A percentile compares a stretch with the other conserved stretches of the same genome.
Conservation (phyloP, 2,797 vertebrate genomes). For the Cyclopterus lumpus region DNA sequence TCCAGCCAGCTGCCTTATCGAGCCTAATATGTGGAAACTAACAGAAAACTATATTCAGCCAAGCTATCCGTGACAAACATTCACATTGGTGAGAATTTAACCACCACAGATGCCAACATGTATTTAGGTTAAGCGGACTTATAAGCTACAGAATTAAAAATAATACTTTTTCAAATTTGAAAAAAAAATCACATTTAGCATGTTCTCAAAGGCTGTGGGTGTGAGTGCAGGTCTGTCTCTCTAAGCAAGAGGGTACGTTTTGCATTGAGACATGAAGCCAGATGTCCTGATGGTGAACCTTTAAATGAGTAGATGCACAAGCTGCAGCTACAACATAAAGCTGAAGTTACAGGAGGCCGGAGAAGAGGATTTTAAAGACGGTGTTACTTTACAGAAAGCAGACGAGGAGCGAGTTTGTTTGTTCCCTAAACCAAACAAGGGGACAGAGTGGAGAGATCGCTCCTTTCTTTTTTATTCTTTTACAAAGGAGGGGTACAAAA, state of each 20-base stretch:
- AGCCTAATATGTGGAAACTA: constrained; percentile 37
- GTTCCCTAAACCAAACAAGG: constrained; percentile 14
- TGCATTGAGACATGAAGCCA: constrained; percentile 17
- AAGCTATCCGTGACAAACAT: constrained; percentile 31
- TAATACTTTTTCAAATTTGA: constrained; percentile 32
- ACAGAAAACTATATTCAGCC: constrained; percentile 26
- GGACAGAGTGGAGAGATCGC: constrained; percentile 3
- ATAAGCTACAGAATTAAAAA: constrained; percentile 44
- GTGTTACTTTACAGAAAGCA: constrained; percentile 17
- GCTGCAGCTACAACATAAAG: not conserved
- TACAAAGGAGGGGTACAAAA: not conserved
- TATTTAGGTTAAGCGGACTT: constrained; percentile 57
- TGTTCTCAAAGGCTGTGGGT: constrained; percentile 17
- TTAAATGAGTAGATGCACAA: constrained; percentile 22
- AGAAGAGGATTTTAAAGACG: constrained; percentile 4
- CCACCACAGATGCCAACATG: constrained; percentile 15
- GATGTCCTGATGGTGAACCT: constrained; percentile 20
- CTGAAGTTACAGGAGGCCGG: constrained; percentile 1
- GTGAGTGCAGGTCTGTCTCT: constrained; percentile 21
- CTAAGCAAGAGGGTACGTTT: constrained; percentile 12
- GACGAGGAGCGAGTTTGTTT: constrained; percentile 9
- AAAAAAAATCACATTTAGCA: constrained; percentile 43
- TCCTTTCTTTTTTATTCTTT: not conserved
- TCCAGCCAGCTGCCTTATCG: constrained; percentile 59
- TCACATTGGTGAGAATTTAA: constrained; percentile 27